These are phyloP conservation scores for Peromyscus leucopus DNA, from an alignment of 2,113 vertebrate genomes.

Conservation along the genomic window DNA sequence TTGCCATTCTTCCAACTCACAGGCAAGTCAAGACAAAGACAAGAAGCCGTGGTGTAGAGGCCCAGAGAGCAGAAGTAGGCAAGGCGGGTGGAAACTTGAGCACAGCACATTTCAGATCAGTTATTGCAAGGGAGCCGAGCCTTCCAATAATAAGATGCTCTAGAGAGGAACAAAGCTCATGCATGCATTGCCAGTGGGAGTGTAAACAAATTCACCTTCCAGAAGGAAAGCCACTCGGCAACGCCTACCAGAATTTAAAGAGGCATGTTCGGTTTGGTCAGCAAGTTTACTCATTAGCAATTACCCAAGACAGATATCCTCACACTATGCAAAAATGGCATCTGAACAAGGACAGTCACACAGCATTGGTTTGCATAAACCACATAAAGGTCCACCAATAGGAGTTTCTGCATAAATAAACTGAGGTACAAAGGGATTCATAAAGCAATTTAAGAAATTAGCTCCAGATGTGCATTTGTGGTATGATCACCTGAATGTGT, in stretches of 20 bases:
- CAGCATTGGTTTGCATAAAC: background rate
- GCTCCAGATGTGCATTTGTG: background rate
- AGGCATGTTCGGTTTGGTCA: background rate
- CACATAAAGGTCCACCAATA: background rate
- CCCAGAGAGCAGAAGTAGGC: background rate
- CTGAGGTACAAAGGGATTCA: slow-evolving; percentile 8
- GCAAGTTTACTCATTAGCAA: background rate
- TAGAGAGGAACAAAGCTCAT: background rate
- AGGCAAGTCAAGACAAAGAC: background rate
- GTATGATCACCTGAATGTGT: background rate
- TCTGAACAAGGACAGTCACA: background rate
- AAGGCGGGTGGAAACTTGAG: slow-evolving; percentile 11
- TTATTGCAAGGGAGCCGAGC: slow-evolving; percentile 37
- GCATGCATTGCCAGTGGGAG: background rate
- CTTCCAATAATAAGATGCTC: slow-evolving; percentile 19
- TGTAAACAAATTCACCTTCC: slow-evolving; percentile 11
- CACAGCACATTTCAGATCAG: background rate
- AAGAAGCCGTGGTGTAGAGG: background rate
- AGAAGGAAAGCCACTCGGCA: slow-evolving; percentile 31
- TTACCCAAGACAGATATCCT: background rate
- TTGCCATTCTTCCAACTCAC: background rate
- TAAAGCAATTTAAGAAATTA: slow-evolving; percentile 49
- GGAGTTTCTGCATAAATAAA: slow-evolving; percentile 12
- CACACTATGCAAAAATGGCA: background rate
- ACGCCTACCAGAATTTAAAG: background rate